Evolutionary conservation across 1,140 invertebrate genomes (phyloP), one percentile per base, ranked within the genome.

Genomic region (Delia radicum): DNA sequence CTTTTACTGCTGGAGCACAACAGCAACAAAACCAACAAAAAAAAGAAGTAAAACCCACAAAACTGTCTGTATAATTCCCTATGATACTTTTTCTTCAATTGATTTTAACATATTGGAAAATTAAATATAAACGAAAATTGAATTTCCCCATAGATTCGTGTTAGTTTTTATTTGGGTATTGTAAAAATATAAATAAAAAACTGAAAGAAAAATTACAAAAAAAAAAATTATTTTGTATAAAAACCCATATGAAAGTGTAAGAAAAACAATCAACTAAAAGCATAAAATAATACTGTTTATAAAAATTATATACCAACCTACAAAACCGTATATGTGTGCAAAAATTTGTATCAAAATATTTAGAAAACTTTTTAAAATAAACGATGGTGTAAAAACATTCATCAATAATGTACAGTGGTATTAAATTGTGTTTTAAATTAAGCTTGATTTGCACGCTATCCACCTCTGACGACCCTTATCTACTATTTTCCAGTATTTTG

Each of bases 61-160:
- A 48, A 73, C 65, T 69, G 65, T 69, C 65, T 69, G 37, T 69
- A 21, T 8, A 33, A 69, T 69, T 69, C 65, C 65, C 65, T 33
- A 21, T 10, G 65, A 69, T 69, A 69, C 29, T 69, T 69, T 69
- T 69, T 69, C 65, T 69, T 69, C 65, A 69, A 69, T 69, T 69
- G 65, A 69, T 69, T 69, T 69, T 69, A 69, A 69, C 65, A 69
- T 69, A 69, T 69, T 69, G 65, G 65, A 69, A 69, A 69, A 69
- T 69, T 69, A 69, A 69, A 69, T 69, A 69, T 69, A 69, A 69
- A 69, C 65, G 65, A 69, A 69, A 69, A 69, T 69, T 69, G 65
- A 69, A 69, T 69, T 69, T 69, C 65, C 65, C 65, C 65, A 69
- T 69, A 33, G 65, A 69, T 21, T 37, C 65, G 65, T 31, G 65